Evolutionary conservation across 2,113 vertebrate genomes (phyloP), one percentile per base, ranked within the genome.

Genomic region (Stegastes partitus): DNA sequence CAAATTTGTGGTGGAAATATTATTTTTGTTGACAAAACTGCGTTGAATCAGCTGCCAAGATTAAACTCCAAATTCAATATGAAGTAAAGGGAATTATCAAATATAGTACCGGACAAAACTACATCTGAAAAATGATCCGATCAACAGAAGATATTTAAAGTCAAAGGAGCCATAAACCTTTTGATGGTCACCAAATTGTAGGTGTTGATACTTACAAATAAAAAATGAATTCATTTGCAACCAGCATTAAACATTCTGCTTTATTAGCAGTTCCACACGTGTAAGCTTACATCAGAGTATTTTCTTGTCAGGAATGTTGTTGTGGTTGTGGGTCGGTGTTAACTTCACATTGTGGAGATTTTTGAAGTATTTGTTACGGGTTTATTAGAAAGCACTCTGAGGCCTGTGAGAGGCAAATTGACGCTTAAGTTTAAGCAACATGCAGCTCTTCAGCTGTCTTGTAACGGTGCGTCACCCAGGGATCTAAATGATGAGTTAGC

Each of bases 401-500:
- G 50, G 74, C 21, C 74, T 70, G 56, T 50, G 16, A 9, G n/a
- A 51, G 44, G 37, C 54, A 21, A 45, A 39, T 37, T 72, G 28
- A 37, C n/a, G 49, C 14, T 79, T 79, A 12, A 11, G 15, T 42
- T 42, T 42, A 5, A 54, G 5, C 6, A 5, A 31, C 31, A 25
- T 45, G 4, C 28, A 28, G 51, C 15, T 7, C 10, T 57, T 65
- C 44, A 37, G 53, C 18, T 19, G 5, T 39, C 56, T 79, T 34
- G 73, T 70, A 15, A 65, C 15, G 51, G 56, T 57, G 31, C 78
- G 67, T 70, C 56, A 62, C 31, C 49, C 45, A 47, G 49, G n/a
- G 47, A 51, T 14, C 50, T 25, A 22, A 11, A 28, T 7, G 44
- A 23, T 7, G 0, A n/a, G 6, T n/a, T n/a, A n/a, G n/a, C n/a